Evolutionary conservation across 2,888 invertebrate genomes (phyloP).

Genomic region (Xylota sylvarum): DNA sequence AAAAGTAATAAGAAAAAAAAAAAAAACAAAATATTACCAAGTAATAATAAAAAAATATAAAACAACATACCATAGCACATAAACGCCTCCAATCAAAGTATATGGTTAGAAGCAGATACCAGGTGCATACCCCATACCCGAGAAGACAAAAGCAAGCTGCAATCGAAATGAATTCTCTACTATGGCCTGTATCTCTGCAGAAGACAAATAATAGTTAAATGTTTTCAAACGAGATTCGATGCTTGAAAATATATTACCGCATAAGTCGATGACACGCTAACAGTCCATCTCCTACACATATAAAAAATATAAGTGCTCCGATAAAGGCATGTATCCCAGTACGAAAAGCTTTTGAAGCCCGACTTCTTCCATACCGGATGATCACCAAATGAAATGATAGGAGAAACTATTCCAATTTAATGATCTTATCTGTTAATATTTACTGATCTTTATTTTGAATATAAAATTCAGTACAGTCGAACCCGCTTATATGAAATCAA

Average conservation of each 20-base stretch:
- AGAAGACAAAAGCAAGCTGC: background rate
- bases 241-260: background rate
- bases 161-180: background rate
- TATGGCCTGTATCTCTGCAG: background rate
- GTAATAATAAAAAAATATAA: background rate
- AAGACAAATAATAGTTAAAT: background rate
- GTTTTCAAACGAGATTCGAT: background rate
- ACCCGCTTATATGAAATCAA: too few species aligned
- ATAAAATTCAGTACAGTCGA: too few species aligned
- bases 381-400: slow-evolving; percentile 34
- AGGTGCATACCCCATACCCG: slow-evolving; percentile 6
- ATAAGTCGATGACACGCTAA: background rate
- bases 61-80: slow-evolving; percentile 13
- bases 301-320: slow-evolving; percentile 51
- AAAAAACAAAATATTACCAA: background rate
- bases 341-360: slow-evolving; percentile 8
- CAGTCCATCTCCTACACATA: slow-evolving; percentile 44
- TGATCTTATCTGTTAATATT: background rate
- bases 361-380: slow-evolving; percentile 28
- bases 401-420: slow-evolving; percentile 30
- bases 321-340: slow-evolving; percentile 41
- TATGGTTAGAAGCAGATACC: slow-evolving; percentile 46
- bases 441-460: background rate
- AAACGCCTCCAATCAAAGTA: slow-evolving; percentile 53
- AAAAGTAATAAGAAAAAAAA: too few species aligned